These are phyloP conservation scores for Hydrocynus forskahlii DNA, from an alignment of 2,797 vertebrate genomes.

Conservation along the genomic window DNA sequence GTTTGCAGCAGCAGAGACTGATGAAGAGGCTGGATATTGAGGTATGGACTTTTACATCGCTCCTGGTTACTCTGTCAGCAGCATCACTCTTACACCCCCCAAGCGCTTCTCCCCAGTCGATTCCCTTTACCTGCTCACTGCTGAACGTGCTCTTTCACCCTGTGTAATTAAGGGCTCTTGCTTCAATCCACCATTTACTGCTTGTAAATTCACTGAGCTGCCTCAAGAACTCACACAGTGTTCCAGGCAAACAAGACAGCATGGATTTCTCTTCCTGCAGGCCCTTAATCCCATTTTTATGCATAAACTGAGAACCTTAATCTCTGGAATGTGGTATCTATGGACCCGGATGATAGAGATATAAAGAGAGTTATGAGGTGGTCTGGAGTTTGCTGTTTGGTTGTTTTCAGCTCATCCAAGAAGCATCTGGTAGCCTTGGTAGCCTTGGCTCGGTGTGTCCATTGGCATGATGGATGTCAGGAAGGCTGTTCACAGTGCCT, in stretches of 20 bases:
- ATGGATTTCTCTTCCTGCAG: not conserved
- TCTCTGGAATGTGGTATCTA: constrained; percentile 6
- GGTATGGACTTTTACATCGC: constrained; percentile 56
- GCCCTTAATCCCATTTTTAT: constrained; percentile 7
- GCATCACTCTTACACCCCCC: constrained; percentile 34
- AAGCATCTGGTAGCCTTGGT: constrained; percentile 50
- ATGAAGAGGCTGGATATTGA: constrained; percentile 53
- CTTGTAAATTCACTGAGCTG: constrained; percentile 52
- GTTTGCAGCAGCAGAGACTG: constrained; percentile 43
- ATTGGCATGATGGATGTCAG: constrained; percentile 45
- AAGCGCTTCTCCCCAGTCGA: constrained; percentile 41
- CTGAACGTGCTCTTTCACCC: constrained; percentile 61
- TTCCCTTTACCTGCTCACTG: constrained; percentile 47
- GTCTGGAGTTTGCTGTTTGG: constrained; percentile 14
- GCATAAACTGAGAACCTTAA: not conserved
- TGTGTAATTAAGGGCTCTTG: constrained; percentile 60
- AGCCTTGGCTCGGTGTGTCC: constrained; percentile 43
- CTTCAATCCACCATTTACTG: constrained; percentile 56
- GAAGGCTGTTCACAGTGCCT: constrained; percentile 22
- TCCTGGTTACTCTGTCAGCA: constrained; percentile 56
- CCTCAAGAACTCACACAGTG: constrained; percentile 32
- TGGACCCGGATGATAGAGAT: not conserved
- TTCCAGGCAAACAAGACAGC: constrained; percentile 8
- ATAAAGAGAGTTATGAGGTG: not conserved
- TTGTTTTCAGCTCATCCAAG: constrained; percentile 29